phyloP scores from a whole-genome alignment of 1,140 invertebrate species.

The Magallana angulata region DNA sequence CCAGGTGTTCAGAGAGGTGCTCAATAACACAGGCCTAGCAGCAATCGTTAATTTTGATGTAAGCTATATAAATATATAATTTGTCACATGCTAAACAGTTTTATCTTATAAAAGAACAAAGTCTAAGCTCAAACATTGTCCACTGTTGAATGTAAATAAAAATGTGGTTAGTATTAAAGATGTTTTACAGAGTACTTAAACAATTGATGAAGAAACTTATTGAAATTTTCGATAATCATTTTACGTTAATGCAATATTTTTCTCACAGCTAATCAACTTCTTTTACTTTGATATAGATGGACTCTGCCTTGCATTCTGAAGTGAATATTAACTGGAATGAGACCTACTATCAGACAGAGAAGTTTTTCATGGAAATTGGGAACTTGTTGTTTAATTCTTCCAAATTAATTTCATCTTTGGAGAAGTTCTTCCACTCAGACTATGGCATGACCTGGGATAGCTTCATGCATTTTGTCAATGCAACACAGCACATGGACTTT shows the following conservation, averaged over 20 bases:
- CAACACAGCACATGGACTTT: constrained; percentile 11
- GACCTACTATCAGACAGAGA: background rate
- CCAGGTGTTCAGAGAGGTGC: constrained; percentile 19
- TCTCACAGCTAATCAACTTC: too few relatives aligned
- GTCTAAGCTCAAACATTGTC: too few relatives aligned
- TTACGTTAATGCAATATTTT: too few relatives aligned
- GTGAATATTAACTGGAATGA: constrained; percentile 15
- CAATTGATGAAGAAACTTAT: too few relatives aligned
- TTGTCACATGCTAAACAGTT: too few relatives aligned
- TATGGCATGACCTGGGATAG: constrained; percentile 35
- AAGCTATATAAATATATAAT: background rate
- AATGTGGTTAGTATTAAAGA: too few relatives aligned
- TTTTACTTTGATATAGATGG: background rate
- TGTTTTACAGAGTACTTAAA: too few relatives aligned
- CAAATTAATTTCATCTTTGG: background rate
- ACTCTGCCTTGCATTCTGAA: background rate
- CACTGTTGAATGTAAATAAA: too few relatives aligned
- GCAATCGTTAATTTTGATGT: background rate
- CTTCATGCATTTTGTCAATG: constrained; percentile 37
- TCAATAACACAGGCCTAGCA: background rate
- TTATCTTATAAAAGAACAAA: too few relatives aligned
- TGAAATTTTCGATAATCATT: too few relatives aligned
- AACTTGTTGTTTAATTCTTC: background rate
- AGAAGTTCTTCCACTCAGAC: constrained; percentile 11
- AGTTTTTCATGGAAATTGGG: background rate